These are phyloP conservation scores for Capitella teleta DNA, from an alignment of 1,140 invertebrate genomes.

Conservation along the genomic window DNA sequence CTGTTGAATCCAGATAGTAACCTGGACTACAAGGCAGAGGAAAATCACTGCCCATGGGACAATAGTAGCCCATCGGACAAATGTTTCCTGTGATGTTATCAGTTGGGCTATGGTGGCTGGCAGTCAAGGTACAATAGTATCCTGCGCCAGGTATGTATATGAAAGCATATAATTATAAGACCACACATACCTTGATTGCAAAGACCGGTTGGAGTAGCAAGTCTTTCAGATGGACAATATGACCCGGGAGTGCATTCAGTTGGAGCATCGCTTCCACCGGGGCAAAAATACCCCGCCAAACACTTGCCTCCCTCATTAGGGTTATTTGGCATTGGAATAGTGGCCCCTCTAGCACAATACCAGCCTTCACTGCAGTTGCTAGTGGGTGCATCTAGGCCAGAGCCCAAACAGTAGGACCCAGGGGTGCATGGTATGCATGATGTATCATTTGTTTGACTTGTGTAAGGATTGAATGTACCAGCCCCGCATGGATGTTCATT, in stretches of 20 bases:
- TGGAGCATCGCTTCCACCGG: conserved; percentile 22
- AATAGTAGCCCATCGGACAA: conserved; percentile 35
- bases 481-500: conserved; percentile 27
- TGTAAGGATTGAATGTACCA: conserved; percentile 31
- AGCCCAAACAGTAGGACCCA: conserved; percentile 26
- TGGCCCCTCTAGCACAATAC: conserved; percentile 25
- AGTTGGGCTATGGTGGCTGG: conserved; percentile 21
- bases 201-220: conserved; percentile 20
- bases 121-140: conserved; percentile 29
- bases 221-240: conserved; percentile 22
- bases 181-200: conserved; percentile 28
- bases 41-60: conserved; percentile 20
- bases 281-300: conserved; percentile 24
- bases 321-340: conserved; percentile 22
- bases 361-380: conserved; percentile 31
- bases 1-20: conserved; percentile 22
- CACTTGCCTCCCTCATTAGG: conserved; percentile 25
- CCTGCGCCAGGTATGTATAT: conserved; percentile 21
- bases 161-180: no score
- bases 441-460: conserved; percentile 17
- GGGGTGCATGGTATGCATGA: conserved; percentile 26
- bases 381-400: conserved; percentile 21
- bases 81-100: conserved; percentile 35
- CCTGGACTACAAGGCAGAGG: conserved; percentile 25
- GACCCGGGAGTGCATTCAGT: conserved; percentile 23